phyloP scores from a whole-genome alignment of 2,797 vertebrate genomes.

The Babyrousa celebensis region DNA sequence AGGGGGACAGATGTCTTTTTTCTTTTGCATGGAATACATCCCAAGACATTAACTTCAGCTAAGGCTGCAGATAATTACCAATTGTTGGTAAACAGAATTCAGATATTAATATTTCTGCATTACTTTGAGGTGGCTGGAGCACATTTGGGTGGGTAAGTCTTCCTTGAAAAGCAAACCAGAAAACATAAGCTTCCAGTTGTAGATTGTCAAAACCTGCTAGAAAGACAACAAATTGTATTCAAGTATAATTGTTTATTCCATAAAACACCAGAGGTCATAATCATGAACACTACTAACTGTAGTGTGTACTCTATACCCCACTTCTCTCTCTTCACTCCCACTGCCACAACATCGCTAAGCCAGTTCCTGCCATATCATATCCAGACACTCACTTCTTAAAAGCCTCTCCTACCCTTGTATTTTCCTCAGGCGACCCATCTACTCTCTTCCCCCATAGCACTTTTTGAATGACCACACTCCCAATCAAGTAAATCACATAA shows the following conservation, averaged over 20 bases:
- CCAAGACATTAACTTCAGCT: background rate
- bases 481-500: background rate
- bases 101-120: background rate
- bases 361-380: background rate
- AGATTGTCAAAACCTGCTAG: background rate
- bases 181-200: background rate
- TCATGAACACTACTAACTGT: background rate
- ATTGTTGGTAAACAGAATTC: background rate
- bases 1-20: background rate
- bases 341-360: background rate
- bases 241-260: background rate
- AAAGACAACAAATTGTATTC: background rate
- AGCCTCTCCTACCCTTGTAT: too few relatives aligned
- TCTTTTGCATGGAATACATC: background rate
- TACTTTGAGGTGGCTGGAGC: background rate
- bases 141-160: background rate
- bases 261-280: background rate
- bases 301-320: background rate
- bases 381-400: background rate
- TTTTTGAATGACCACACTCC: background rate
- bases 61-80: background rate
- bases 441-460: background rate
- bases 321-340: background rate
- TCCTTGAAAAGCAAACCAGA: conserved; percentile 9
- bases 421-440: background rate